Evolutionary conservation across 2,113 vertebrate genomes (phyloP), one percentile per base, ranked within the genome.

Genomic region (Cottus gobio): DNA sequence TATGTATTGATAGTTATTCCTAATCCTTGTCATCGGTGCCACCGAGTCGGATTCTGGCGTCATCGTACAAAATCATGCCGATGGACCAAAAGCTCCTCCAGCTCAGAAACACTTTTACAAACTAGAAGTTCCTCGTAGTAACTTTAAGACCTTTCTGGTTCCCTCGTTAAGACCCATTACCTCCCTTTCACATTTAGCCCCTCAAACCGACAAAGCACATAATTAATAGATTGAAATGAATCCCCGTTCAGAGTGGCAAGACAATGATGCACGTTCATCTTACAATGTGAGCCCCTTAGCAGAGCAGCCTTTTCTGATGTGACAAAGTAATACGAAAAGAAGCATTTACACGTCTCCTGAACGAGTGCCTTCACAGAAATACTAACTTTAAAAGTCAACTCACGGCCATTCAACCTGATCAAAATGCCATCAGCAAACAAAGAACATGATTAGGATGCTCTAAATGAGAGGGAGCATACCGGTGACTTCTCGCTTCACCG

Each of bases 381-480:
- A 63, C 20, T 39, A 77, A 79, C 50, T 74, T 70, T 44, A 63
- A 70, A 76, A 60, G 71, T 90, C 57, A 44, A 52, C 63, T 75
- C 76, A 5, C 26, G 36, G 26, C 50, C 75, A 81, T 76, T 79
- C 71, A 80, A 65, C 61, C 34, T 28, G 61, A 88, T 80, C 44
- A 82, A 79, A 82, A 84, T 39, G n/a, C 48, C 54, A 30, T 46
- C 4, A 66, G 56, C 15, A 85, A 86, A 75, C 75, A 86, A 80
- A 71, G 42, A 73, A 2, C 7, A 22, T 18, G 56, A 79, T 71
- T 31, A 44, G 24, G 39, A 69, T 66, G 67, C 66, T 69, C 30
- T 16, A n/a, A 75, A 61, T 22, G 71, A 79, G 44, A 36, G 46
- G 44, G 31, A 24, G 39, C 52, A 54, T 74, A 28, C 22, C 37